A percentile compares a stretch with the other conserved stretches of the same genome.
phyloP scores from a whole-genome alignment of 2,113 vertebrate species.

The Tetrax tetrax region DNA sequence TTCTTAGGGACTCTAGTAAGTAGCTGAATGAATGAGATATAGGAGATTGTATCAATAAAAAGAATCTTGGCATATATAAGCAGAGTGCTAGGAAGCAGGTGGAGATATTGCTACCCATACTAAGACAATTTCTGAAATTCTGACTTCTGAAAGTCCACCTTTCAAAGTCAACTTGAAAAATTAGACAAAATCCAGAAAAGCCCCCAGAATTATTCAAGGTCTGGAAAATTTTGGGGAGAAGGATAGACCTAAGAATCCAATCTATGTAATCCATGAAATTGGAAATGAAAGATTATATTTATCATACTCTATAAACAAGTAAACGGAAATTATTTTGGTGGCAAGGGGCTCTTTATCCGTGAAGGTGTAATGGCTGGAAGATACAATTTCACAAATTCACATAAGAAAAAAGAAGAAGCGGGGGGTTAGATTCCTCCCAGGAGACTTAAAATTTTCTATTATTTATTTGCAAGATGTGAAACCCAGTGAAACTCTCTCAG shows the following conservation, averaged over 20 bases:
- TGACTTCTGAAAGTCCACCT: background rate
- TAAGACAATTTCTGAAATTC: background rate
- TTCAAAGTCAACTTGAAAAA: background rate
- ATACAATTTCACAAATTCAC: background rate
- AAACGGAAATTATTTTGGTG: background rate
- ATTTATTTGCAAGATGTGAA: background rate
- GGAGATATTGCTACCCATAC: background rate
- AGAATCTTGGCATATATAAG: background rate
- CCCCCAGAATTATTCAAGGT: background rate
- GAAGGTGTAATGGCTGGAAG: background rate
- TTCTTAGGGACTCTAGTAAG: background rate
- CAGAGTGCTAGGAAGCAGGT: background rate
- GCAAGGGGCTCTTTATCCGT: background rate
- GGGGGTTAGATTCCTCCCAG: background rate
- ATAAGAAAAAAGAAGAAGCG: background rate
- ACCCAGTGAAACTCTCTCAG: background rate
- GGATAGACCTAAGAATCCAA: background rate
- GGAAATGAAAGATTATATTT: background rate
- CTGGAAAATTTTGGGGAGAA: background rate
- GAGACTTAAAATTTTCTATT: background rate
- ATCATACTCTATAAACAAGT: background rate
- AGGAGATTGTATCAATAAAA: background rate
- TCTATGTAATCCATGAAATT: background rate
- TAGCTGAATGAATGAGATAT: background rate
- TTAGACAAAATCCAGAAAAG: background rate